Percentiles rank a stretch among this genome's conserved stretches.
These are phyloP conservation scores for Catonia carolina DNA, from an alignment of 2,888 invertebrate species.

Conservation along the genomic window DNA sequence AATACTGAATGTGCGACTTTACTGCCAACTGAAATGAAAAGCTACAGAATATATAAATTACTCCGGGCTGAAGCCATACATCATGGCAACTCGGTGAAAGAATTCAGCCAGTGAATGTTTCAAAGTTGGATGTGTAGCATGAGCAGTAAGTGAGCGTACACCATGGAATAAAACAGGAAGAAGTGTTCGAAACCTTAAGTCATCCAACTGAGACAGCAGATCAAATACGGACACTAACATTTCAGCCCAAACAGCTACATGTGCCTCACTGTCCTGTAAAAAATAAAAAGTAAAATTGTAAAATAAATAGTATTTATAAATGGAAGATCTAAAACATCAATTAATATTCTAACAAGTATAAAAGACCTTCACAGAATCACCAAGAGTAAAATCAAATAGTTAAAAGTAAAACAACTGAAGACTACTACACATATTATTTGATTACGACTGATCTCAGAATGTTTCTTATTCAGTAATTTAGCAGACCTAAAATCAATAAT, in stretches of 20 bases:
- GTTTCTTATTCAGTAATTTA: no score
- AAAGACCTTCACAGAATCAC: no score
- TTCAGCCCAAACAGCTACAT: conserved; percentile 75
- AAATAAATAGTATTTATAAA: not conserved
- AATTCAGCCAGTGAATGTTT: conserved; percentile 51
- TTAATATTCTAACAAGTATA: no score
- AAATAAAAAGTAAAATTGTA: not conserved
- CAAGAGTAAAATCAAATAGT: no score
- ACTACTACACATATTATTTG: no score
- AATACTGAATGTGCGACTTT: no score
- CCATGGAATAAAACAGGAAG: conserved; percentile 53
- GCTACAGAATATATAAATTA: conserved; percentile 5
- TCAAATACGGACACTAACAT: conserved; percentile 80
- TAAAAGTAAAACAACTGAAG: no score
- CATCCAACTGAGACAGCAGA: conserved; percentile 47
- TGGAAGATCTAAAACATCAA: not conserved
- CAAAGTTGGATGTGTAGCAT: conserved; percentile 49
- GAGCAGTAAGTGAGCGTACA: conserved; percentile 50
- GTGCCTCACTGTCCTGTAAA: conserved; percentile 70
- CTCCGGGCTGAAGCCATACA: conserved; percentile 44
- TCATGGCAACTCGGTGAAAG: conserved; percentile 47
- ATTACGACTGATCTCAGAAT: no score
- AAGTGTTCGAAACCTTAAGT: conserved; percentile 48
- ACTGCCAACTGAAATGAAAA: no score
- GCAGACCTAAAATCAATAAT: no score